Base-by-base conservation (phyloP, 1,140 invertebrate genomes). In the Leptinotarsa undecemlineata region DNA sequence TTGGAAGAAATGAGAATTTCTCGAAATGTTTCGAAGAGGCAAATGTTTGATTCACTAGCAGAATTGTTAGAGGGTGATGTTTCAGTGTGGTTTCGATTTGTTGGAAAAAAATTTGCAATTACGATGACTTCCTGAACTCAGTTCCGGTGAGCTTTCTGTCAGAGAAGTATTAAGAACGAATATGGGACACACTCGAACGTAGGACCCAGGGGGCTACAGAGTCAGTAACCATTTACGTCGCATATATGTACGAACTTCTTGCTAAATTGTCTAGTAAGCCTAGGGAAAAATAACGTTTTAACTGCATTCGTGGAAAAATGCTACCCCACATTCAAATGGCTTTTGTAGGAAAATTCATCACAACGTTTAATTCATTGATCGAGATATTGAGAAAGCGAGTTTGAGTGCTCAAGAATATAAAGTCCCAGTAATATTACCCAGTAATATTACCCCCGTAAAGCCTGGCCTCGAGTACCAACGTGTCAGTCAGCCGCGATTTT, bases 81-180 rank as follows among this genome's bases (percentile, higher is more conserved):
- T 19, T 26, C 26, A 26, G 64, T 66, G 6, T 73, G 61, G 71
- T 73, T 66, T 73, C 60, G 62, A 23, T 26, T 60, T n/a, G 61
- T 17, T 42, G 2, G 61, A 21, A 48, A 64, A 68, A 19, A 8
- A 19, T 68, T 42, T 14, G 3, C 4, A n/a, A 15, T 19, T 73
- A 60, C 23, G 23, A 68, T 17, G 23, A 73, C 11, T 73, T 73
- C 15, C 2, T 42, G 1, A 17, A 17, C 15, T 4, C 19, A 33
- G 20, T 73, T 17, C 17, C 33, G 13, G 13, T 14, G 3, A 26
- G 19, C 19, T 68, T 73, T 48, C 20, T 21, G 19, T 1, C 26
- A 13, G 14, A 19, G 5, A 57, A 73, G 4, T 66, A 68, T 73
- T 62, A 73, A 14, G 60, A 73, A 17, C 15, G 21, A 17, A 33